Conservation (phyloP, 2,113 vertebrate species). For the Formicarius rufipectus region DNA sequence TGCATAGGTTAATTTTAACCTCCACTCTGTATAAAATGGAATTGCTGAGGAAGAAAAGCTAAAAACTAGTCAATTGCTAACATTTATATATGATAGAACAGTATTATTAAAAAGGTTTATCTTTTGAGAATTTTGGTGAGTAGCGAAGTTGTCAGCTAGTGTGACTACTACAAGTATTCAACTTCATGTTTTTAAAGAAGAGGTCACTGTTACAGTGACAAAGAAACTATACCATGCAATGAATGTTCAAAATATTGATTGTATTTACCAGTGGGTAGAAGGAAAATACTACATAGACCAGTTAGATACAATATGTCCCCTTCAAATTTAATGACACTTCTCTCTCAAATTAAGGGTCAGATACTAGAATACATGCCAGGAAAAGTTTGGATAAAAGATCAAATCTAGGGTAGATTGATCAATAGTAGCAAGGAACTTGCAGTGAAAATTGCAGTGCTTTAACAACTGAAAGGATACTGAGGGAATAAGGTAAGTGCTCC, state of each 20-base stretch:
- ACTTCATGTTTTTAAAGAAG: neutral
- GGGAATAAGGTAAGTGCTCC: constrained; percentile 12
- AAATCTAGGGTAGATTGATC: neutral
- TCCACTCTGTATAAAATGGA: neutral
- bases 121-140: neutral
- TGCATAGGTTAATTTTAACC: too few relatives aligned
- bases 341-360: neutral
- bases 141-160: neutral
- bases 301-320: neutral
- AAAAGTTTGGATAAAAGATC: neutral
- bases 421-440: neutral
- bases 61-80: neutral
- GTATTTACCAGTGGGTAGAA: neutral
- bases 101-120: neutral
- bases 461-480: neutral
- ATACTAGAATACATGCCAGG: neutral
- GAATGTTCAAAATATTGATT: neutral
- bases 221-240: neutral
- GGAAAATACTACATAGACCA: neutral
- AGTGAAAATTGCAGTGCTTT: neutral
- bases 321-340: neutral
- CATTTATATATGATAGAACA: neutral
- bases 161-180: neutral
- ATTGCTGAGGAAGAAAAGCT: neutral
- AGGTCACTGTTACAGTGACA: neutral